Conservation (phyloP, 2,113 vertebrate species). For the Dicentrarchus labrax region DNA sequence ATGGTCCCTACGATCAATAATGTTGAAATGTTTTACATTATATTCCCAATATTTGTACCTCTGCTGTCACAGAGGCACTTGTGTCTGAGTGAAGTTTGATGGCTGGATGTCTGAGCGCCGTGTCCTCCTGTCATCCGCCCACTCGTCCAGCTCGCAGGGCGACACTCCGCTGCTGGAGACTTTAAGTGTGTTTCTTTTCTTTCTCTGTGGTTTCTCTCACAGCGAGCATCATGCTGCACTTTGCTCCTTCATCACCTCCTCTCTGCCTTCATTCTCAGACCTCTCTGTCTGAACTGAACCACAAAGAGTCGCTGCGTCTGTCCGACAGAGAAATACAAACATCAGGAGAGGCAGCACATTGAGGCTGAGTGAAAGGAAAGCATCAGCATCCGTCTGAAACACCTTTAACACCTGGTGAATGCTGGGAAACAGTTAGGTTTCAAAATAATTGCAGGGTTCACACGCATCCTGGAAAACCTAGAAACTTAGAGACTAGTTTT, state of each 20-base stretch:
- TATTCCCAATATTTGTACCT: too few species aligned
- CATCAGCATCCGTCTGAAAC: too few species aligned
- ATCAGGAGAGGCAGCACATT: neutral
- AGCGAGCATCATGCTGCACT: slow-evolving; percentile 41
- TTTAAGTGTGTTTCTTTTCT: slow-evolving; percentile 39
- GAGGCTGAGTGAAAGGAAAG: neutral
- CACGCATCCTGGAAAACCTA: too few species aligned
- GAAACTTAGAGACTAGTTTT: too few species aligned
- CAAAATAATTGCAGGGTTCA: too few species aligned
- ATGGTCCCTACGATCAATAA: too few species aligned
- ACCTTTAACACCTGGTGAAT: too few species aligned
- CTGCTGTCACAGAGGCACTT: neutral
- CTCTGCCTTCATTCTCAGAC: slow-evolving; percentile 13
- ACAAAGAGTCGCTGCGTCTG: neutral
- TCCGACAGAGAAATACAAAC: neutral
- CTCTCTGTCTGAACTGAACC: slow-evolving; percentile 19
- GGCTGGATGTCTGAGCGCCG: slow-evolving; percentile 1
- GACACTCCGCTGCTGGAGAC: slow-evolving; percentile 30
- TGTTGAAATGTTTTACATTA: neutral
- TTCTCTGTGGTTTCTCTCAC: neutral
- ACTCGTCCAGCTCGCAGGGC: slow-evolving; percentile 26
- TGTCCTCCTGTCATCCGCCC: slow-evolving; percentile 24
- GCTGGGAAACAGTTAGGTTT: too few species aligned
- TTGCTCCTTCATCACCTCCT: slow-evolving; percentile 27
- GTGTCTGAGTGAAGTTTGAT: slow-evolving; percentile 28